Base-by-base conservation (phyloP, 1,140 invertebrate genomes). In the Atta colombica region DNA sequence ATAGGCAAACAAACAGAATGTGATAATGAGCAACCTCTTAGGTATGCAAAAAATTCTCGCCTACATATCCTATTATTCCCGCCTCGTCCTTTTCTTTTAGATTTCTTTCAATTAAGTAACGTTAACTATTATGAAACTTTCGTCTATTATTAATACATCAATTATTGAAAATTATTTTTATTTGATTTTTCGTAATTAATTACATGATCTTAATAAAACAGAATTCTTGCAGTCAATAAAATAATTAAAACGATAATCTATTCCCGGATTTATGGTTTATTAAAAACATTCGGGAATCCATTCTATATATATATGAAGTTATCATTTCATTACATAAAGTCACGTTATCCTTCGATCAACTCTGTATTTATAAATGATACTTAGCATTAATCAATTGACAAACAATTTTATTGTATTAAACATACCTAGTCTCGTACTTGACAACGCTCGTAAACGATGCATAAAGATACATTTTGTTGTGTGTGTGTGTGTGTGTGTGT, bases 11-110 rank as follows among this genome's bases (percentile, higher is more conserved):
- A 92, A 91, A 90, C 86, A 85, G 72, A 65, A 61, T 80, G 61
- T 71, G 87, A 87, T 78, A 88, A 77, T 91, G 90, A 92, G 75
- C 66, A 89, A 91, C 35, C 60, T 75, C 74, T 68, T 28, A 53
- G 60, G 72, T 49, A 92, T 91, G 86, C 68, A 53, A 91, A 86
- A 87, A 88, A 92, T 92, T 74, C 3, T 77, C 87, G 77, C 91
- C 91, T 82, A 91, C 91, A 8, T 61, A 65, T 45, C 45, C 88
- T 80, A 84, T 84, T 72, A 58, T 49, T 60, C 53, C 3, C 14
- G 3, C 14, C 14, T 7, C 3, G 58, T n/a, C 63, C n/a, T 16
- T 53, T 66, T 66, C 78, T 45, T 60, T 53, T 49, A 77, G 16
- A 2, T 77, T 65, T 58, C 45, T 51, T n/a, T 25, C 4, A n/a